Percentiles rank a stretch among this genome's conserved stretches.
These are phyloP conservation scores for Monodelphis domestica DNA, from an alignment of 2,797 vertebrate genomes.

Conservation along the genomic window DNA sequence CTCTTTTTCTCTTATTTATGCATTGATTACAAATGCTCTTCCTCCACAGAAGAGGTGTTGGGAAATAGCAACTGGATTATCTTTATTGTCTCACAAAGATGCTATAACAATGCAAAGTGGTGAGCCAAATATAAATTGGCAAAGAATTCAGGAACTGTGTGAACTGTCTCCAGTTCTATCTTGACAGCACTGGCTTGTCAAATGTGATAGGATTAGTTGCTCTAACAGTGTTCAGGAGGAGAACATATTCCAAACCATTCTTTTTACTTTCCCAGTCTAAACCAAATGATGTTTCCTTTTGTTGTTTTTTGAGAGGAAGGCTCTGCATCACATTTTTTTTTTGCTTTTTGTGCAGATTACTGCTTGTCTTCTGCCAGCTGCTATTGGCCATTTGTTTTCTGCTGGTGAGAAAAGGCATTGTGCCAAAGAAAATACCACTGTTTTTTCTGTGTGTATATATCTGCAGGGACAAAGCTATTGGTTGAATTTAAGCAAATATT, in stretches of 20 bases:
- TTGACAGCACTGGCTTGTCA: constrained; percentile 66
- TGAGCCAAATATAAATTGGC: background rate
- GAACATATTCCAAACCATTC: rapidly evolving
- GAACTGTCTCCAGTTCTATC: constrained; percentile 54
- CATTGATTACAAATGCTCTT: background rate
- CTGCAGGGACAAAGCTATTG: constrained; percentile 21
- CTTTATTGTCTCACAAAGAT: background rate
- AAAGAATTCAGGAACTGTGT: background rate
- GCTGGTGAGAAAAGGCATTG: constrained; percentile 63
- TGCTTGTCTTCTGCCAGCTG: background rate
- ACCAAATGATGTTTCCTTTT: background rate
- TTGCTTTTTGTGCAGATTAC: background rate
- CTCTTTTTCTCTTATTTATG: background rate
- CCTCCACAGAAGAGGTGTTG: background rate
- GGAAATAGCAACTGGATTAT: background rate
- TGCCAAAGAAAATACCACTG: constrained; percentile 58
- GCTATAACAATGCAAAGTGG: background rate
- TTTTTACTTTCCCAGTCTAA: background rate
- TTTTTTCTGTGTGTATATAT: constrained; percentile 44
- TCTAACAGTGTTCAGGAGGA: rapidly evolving
- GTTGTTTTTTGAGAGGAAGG: rapidly evolving
- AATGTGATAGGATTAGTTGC: constrained; percentile 29
- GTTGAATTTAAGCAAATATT: constrained; percentile 35
- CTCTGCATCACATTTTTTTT: rapidly evolving
- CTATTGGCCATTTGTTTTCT: background rate